Evolutionary conservation across 2,888 invertebrate genomes (phyloP).

Genomic region (Euzophera pinguis): DNA sequence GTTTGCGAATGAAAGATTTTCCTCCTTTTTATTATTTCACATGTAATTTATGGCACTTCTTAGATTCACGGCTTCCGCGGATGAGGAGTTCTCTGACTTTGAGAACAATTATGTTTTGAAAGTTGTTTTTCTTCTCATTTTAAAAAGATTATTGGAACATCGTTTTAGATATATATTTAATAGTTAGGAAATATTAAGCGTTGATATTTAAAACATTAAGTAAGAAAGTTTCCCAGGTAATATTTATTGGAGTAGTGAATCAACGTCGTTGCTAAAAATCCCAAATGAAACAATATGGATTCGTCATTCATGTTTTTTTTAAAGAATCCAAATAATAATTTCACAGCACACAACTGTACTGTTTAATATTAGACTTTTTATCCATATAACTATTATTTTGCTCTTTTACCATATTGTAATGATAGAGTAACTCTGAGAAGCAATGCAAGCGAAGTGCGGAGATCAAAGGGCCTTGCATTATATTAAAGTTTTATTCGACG

Average conservation of each 20-base stretch:
- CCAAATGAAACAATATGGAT: no score
- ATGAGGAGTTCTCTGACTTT: constrained; percentile 44
- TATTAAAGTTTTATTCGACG: constrained; percentile 77
- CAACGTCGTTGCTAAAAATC: no score
- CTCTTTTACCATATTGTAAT: constrained; percentile 38
- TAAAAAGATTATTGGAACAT: constrained; percentile 13
- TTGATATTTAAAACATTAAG: no score
- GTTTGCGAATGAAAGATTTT: constrained; percentile 67
- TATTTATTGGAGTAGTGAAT: no score
- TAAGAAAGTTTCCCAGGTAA: no score
- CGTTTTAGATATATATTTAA: no score
- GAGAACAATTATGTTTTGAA: constrained; percentile 37
- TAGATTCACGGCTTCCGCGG: constrained; percentile 41
- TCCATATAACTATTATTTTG: constrained; percentile 25
- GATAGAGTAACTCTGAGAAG: constrained; percentile 58
- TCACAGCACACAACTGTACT: no score
- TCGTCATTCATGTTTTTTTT: no score
- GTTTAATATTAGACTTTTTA: constrained; percentile 23
- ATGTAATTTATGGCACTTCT: constrained; percentile 69
- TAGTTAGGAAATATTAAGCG: no score
- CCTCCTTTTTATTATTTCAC: constrained; percentile 68
- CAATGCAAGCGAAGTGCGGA: constrained; percentile 66
- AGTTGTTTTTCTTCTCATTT: constrained; percentile 23
- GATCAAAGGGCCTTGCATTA: constrained; percentile 78
- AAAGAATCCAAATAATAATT: no score